Evolutionary conservation across 30 jellyfish, hydroid and myxozoan genomes (phyloP), one percentile per base, ranked within the genome.

Genomic region (Chrysaora quinquecirrha): DNA sequence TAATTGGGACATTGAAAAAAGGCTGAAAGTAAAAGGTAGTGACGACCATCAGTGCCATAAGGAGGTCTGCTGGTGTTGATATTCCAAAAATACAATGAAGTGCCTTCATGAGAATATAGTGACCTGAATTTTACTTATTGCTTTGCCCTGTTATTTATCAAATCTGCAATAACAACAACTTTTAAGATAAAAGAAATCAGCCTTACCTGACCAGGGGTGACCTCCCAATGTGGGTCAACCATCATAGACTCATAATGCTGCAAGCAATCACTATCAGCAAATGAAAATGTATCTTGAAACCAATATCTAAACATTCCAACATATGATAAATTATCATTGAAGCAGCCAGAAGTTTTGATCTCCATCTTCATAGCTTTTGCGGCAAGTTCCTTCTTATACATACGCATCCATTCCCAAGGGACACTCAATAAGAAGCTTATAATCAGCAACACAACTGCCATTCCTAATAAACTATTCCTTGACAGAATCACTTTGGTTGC

Each of bases 211-310:
- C 80, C 78, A 1, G 98, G 98, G 23, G 96, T 43, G 47, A 91
- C 96, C 64, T 91, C 96, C 95, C 95, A 91, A 34, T 82, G 12
- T 11, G 98, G 98, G 38, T 91, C 98, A 46, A 91, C 95, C 30
- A 85, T 56, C 21, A 84, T 52, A 30, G 90, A 34, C 24, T 84
- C 62, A 68, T 91, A 83, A 73, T 91, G 85, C 76, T 71, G 80
- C 22, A 63, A 60, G 82, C 98, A 91, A 0, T 61, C 76, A 71
- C 61, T 70, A n/a, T 84, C 96, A 27, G 87, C 27, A 49, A 87
- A 66, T 10, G 96, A 66, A 88, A 91, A 84, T 56, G 89, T 30
- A 48, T 72, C 83, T 2, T 75, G 79, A 18, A 69, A 48, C 96
- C 96, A 91, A 78, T 27, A 70, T 31, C 29, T 71, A 24, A 77